phyloP scores from a whole-genome alignment of 2,113 vertebrate species.

The Rhodinocichla rosea region DNA sequence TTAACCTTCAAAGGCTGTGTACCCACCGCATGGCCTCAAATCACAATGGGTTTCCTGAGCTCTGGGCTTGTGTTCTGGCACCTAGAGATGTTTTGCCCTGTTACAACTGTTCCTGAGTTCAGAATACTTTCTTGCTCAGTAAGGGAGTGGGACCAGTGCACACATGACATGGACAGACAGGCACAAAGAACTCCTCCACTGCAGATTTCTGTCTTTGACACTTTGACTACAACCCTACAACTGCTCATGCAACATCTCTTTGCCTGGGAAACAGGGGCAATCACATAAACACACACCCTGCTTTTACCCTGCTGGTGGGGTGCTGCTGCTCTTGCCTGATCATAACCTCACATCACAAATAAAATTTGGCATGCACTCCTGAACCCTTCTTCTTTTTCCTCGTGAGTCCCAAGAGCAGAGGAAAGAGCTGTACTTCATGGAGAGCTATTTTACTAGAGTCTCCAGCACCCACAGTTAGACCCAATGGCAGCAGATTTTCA shows the following conservation, averaged over 20 bases:
- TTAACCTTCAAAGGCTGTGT: not conserved
- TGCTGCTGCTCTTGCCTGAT: rapidly evolving
- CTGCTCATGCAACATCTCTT: not conserved
- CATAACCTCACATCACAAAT: rapidly evolving
- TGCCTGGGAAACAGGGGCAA: not conserved
- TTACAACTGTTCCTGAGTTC: not conserved
- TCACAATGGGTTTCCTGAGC: not conserved
- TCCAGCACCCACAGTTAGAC: not conserved
- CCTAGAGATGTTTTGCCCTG: not conserved
- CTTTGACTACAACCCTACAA: rapidly evolving
- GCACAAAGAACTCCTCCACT: not conserved
- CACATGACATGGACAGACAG: not conserved
- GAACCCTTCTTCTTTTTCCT: not conserved
- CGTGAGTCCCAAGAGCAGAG: rapidly evolving
- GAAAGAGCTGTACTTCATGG: not conserved
- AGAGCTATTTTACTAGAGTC: not conserved
- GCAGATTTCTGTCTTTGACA: not conserved
- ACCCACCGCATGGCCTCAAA: not conserved
- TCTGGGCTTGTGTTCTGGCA: not conserved
- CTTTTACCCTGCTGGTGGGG: rapidly evolving
- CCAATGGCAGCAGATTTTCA: not conserved
- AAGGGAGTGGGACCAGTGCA: not conserved
- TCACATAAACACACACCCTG: rapidly evolving
- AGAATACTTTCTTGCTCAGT: not conserved
- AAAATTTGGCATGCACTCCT: not conserved